phyloP scores from a whole-genome alignment of 2,888 invertebrate species.

The Scrobipalpa costella region DNA sequence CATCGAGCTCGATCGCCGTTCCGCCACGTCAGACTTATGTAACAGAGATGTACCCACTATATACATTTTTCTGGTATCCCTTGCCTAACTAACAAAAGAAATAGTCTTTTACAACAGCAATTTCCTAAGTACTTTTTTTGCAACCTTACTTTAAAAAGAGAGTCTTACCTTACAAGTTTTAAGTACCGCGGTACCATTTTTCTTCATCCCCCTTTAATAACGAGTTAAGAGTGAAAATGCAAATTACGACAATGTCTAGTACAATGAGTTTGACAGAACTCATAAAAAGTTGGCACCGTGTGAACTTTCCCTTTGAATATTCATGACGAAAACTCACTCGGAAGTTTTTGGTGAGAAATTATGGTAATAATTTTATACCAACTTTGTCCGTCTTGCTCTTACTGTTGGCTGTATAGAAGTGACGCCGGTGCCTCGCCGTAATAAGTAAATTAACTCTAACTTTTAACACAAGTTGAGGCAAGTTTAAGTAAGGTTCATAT shows the following conservation, averaged over 20 bases:
- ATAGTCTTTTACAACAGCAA: no score
- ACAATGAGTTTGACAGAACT: conserved; percentile 68
- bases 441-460: conserved; percentile 40
- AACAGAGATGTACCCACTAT: no score
- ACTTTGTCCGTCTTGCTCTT: conserved; percentile 63
- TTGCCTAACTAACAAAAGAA: no score
- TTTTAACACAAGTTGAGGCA: neutral
- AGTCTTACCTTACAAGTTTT: neutral
- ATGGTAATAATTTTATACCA: conserved; percentile 76
- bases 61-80: no score
- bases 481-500: neutral
- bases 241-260: conserved; percentile 66
- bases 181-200: conserved; percentile 13
- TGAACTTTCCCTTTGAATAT: conserved; percentile 76
- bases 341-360: conserved; percentile 78
- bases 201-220: conserved; percentile 17
- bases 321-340: conserved; percentile 72
- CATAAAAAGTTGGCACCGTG: conserved; percentile 70
- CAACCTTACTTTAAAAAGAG: neutral
- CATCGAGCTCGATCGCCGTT: no score
- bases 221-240: conserved; percentile 47
- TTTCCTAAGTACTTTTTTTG: neutral
- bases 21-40: no score
- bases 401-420: conserved; percentile 61
- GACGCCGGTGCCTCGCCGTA: conserved; percentile 43